phyloP scores from a whole-genome alignment of 2,888 invertebrate genomes.

The Eremobia ochroleuca region DNA sequence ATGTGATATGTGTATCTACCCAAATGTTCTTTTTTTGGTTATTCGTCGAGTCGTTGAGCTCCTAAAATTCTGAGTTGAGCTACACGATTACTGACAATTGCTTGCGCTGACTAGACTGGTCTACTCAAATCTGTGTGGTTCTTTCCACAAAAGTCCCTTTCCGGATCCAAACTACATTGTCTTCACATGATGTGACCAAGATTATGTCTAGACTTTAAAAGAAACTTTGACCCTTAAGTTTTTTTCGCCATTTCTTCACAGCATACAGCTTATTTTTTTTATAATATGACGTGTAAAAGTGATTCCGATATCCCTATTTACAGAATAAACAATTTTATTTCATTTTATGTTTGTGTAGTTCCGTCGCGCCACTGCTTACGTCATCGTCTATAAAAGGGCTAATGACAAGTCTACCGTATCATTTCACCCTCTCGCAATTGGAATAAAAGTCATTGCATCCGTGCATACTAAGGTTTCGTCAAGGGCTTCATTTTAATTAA shows the following conservation, averaged over 20 bases:
- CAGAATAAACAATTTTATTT: background rate
- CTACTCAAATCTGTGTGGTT: too few relatives aligned
- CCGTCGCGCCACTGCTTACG: constrained; percentile 23
- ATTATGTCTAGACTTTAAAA: too few relatives aligned
- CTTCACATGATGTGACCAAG: too few relatives aligned
- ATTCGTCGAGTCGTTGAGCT: too few relatives aligned
- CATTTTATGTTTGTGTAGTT: background rate
- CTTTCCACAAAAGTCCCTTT: too few relatives aligned
- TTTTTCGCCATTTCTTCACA: background rate
- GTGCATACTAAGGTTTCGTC: constrained; percentile 80
- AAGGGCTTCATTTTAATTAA: constrained; percentile 86
- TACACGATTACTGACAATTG: too few relatives aligned
- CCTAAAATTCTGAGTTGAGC: too few relatives aligned
- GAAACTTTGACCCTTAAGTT: too few relatives aligned
- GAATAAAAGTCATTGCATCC: constrained; percentile 76
- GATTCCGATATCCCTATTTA: background rate
- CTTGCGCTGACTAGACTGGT: too few relatives aligned
- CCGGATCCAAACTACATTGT: too few relatives aligned
- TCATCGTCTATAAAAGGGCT: constrained; percentile 35
- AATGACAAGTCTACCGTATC: constrained; percentile 35
- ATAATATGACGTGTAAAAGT: background rate
- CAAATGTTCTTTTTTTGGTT: too few relatives aligned
- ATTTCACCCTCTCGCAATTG: constrained; percentile 46
- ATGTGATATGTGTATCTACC: background rate
- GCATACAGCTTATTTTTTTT: too few relatives aligned